phyloP scores from a whole-genome alignment of 2,888 invertebrate genomes.

The Girardia tigrina region DNA sequence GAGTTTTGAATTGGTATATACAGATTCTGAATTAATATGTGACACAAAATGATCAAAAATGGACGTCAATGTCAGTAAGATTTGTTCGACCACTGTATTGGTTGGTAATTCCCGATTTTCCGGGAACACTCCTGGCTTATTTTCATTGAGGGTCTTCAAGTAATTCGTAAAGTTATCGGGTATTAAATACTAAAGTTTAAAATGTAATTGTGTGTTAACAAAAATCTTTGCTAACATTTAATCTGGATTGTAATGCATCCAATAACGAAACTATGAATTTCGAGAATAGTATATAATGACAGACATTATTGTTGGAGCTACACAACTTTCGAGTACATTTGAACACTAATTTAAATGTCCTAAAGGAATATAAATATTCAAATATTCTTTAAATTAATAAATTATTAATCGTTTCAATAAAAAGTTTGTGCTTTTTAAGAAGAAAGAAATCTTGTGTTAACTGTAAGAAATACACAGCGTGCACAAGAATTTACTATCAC shows the following conservation, averaged over 20 bases:
- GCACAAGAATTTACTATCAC: too few relatives aligned
- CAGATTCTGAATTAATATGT: neutral
- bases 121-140: neutral
- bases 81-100: neutral
- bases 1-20: neutral
- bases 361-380: neutral
- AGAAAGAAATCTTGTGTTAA: too few relatives aligned
- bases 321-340: neutral
- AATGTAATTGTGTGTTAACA: neutral
- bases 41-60: neutral
- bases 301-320: neutral
- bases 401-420: too few relatives aligned
- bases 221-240: neutral
- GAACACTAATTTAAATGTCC: slow-evolving; percentile 4
- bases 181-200: neutral
- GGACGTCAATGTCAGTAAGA: neutral
- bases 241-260: neutral
- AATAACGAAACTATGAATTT: neutral
- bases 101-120: slow-evolving; percentile 10
- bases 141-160: slow-evolving; percentile 13
- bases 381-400: too few relatives aligned
- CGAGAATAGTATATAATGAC: neutral
- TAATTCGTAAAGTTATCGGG: neutral
- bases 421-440: too few relatives aligned
- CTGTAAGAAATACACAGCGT: too few relatives aligned